Evolutionary conservation across 2,888 invertebrate species (phyloP), one percentile per base, ranked within the genome.

Genomic region (Dryobotodes eremita): DNA sequence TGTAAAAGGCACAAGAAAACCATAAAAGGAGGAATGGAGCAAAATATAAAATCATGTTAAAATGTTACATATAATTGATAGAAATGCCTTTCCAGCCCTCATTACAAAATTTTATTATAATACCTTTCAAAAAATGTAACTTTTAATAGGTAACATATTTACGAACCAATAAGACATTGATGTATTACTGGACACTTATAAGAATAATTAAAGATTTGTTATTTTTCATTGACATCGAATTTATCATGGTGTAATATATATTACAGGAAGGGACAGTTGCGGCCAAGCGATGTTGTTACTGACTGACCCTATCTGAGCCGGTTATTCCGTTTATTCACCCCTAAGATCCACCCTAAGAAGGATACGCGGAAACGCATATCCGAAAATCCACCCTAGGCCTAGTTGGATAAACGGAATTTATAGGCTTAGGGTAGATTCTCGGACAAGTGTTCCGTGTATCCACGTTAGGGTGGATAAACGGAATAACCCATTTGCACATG

Each of bases 31-130:
- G 70, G 69, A 66, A 71, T 68, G 86, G 77, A 74, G 20, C 20
- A 70, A 77, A 71, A 64, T 70, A 68, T 64, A 55, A 50, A 57
- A 77, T 71, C 76, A 81, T 84, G 53, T 55, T 59, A n/a, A 48
- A 48, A 81, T 84, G 48, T 55, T 59, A n/a, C 36, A 48, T 36
- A 64, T 59, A 53, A 31, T 62, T 81, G 70, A 85, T 76, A 50
- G 5, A 81, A 77, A 80, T 80, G 23, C 11, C 15, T 82, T 59
- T 86, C 77, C 82, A 61, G 71, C 15, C 31, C 53, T 85, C 17
- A 0, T 75, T 42, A 50, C 17, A 50, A 17, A n/a, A 31, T 71
- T 17, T 15, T 61, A 13, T 15, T 61, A 13, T 64, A 53, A 69
- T 7, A 72, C 65, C 42, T 13, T 70, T n/a, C 5, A 31, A 65